phyloP scores from a whole-genome alignment of 2,113 vertebrate genomes.

The Gobiocypris rarus region DNA sequence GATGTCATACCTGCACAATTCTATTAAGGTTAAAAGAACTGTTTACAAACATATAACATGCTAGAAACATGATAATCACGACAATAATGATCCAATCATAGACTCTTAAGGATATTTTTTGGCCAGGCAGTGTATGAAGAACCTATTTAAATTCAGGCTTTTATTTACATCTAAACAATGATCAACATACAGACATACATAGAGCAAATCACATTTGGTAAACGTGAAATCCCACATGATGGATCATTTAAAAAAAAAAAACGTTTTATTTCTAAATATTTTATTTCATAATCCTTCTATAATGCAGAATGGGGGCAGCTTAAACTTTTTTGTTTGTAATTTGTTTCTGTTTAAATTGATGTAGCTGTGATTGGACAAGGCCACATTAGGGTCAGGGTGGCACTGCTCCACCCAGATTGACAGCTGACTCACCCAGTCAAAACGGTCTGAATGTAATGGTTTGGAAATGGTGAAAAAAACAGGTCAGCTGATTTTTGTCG shows the following conservation, averaged over 20 bases:
- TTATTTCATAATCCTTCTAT: not conserved
- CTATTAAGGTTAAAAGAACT: too few relatives aligned
- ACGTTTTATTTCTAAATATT: not conserved
- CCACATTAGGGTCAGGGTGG: conserved; percentile 3
- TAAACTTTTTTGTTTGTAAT: not conserved
- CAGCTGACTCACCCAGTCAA: not conserved
- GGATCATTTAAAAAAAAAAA: too few relatives aligned
- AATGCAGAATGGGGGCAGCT: not conserved
- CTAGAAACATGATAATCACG: too few relatives aligned
- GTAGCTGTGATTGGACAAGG: not conserved
- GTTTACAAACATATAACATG: too few relatives aligned
- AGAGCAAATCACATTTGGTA: too few relatives aligned
- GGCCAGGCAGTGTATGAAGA: not conserved
- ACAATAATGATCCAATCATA: too few relatives aligned
- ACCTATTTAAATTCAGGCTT: not conserved
- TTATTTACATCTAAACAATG: too few relatives aligned
- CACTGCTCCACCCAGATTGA: not conserved
- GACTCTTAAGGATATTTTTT: too few relatives aligned
- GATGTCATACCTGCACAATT: too few relatives aligned
- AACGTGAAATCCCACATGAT: too few relatives aligned
- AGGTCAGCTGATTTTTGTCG: not conserved
- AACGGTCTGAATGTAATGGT: not conserved
- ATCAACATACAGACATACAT: too few relatives aligned
- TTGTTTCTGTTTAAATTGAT: not conserved
- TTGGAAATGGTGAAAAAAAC: not conserved